Percentiles rank a stretch among this genome's conserved stretches.
Evolutionary conservation across 2,888 invertebrate species (phyloP).

Genomic region (Leucophora obtusa): DNA sequence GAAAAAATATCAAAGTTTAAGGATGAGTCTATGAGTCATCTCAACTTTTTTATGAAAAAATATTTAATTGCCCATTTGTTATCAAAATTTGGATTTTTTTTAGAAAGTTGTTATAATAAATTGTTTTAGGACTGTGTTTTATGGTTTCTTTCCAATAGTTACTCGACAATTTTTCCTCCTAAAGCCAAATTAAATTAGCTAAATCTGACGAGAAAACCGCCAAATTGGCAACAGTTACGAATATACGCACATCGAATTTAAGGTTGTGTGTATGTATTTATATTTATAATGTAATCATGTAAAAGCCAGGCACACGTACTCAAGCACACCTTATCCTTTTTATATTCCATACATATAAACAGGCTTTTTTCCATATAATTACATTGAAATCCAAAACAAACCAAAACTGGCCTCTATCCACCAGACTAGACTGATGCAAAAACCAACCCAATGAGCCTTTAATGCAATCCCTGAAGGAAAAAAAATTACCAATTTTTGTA

Average conservation of each 20-base stretch:
- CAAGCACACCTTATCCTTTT: conserved; percentile 24
- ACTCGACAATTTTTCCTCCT: no score
- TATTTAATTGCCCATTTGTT: no score
- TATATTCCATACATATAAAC: background rate
- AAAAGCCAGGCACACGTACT: conserved; percentile 22
- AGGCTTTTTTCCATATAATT: conserved; percentile 31
- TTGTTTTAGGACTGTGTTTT: no score
- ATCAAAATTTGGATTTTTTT: no score
- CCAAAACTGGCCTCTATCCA: conserved; percentile 4
- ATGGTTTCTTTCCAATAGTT: no score
- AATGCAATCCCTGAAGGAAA: conserved; percentile 28
- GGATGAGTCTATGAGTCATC: no score
- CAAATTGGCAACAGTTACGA: no score
- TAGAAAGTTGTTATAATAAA: no score
- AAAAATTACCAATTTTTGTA: conserved; percentile 26
- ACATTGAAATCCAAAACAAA: conserved; percentile 23
- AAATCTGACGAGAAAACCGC: no score
- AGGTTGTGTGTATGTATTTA: background rate
- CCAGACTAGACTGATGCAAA: conserved; percentile 14
- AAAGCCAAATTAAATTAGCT: no score
- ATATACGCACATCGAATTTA: background rate
- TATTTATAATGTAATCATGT: conserved; percentile 20
- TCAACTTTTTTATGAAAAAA: no score
- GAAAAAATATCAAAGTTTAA: no score
- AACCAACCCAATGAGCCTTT: conserved; percentile 22